These are phyloP conservation scores for Agrochola litura DNA, from an alignment of 2,888 invertebrate genomes.

Conservation along the genomic window DNA sequence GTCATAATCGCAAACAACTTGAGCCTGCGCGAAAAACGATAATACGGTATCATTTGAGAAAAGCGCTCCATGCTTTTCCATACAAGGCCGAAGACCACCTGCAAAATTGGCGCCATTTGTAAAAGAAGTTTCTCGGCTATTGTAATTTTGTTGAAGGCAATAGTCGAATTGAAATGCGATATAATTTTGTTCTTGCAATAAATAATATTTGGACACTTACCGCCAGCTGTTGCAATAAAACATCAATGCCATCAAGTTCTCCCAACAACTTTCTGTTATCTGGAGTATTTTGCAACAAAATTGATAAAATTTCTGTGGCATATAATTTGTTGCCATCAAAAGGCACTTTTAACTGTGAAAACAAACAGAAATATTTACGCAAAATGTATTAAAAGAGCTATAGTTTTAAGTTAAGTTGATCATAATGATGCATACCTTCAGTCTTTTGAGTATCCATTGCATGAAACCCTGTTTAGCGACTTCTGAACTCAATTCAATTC, in stretches of 20 bases:
- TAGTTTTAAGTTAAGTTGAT: not conserved
- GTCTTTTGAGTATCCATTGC: conserved; percentile 97
- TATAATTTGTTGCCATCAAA: conserved; percentile 99
- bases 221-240: conserved; percentile 97
- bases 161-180: not conserved
- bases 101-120: not conserved
- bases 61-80: no score
- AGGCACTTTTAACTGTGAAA: conserved; percentile 93
- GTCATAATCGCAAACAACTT: not conserved
- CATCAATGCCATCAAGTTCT: conserved; percentile 99
- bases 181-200: not conserved
- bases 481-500: conserved; percentile 95
- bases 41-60: not conserved
- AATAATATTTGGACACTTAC: conserved; percentile 81
- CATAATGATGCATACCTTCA: conserved; percentile 90
- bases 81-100: no score
- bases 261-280: conserved; percentile 95
- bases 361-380: not conserved
- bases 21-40: not conserved
- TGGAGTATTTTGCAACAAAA: conserved; percentile 97
- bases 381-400: not conserved
- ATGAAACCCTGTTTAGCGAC: conserved; percentile 97
- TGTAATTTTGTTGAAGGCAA: not conserved
- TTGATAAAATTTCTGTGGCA: conserved; percentile 98
- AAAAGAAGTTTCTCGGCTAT: not conserved